Conservation (phyloP, 2,888 invertebrate genomes). For the Tetramorium bicarinatum region DNA sequence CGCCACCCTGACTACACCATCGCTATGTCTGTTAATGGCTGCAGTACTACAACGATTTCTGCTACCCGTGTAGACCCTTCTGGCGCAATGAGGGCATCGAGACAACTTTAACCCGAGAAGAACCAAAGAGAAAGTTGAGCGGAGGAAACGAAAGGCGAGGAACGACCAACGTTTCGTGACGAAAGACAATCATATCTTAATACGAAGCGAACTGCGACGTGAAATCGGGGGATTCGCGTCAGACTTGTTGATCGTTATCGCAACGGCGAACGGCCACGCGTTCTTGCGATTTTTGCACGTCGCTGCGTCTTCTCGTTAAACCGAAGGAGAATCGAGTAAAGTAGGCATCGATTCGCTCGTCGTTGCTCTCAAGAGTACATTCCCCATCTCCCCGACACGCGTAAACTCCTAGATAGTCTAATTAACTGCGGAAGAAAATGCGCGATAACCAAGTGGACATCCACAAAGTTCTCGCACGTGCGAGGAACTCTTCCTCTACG, state of each 20-base stretch:
- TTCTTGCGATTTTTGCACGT: constrained; percentile 30
- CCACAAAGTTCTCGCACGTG: constrained; percentile 50
- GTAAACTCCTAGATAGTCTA: constrained; percentile 52
- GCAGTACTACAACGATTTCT: constrained; percentile 75
- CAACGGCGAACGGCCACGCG: constrained; percentile 23
- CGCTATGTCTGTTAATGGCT: constrained; percentile 73
- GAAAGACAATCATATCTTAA: constrained; percentile 80
- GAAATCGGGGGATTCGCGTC: constrained; percentile 39
- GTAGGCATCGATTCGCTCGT: constrained; percentile 6
- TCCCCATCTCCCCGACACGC: constrained; percentile 10
- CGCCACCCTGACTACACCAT: constrained; percentile 76
- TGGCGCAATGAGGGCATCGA: not conserved
- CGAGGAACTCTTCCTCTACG: constrained; percentile 20
- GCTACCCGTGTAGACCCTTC: constrained; percentile 71
- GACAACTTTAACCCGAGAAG: not conserved
- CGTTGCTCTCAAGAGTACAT: constrained; percentile 38
- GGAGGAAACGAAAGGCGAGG: constrained; percentile 12
- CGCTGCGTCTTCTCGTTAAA: constrained; percentile 28
- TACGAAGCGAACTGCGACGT: constrained; percentile 45
- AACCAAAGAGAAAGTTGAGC: constrained; percentile 1
- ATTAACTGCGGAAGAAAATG: constrained; percentile 44
- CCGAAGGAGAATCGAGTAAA: not conserved
- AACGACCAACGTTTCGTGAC: constrained; percentile 73
- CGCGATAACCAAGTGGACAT: constrained; percentile 33
- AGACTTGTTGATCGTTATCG: constrained; percentile 57